These are phyloP conservation scores for Scartelaos histophorus DNA, from an alignment of 2,113 vertebrate genomes.

Conservation along the genomic window DNA sequence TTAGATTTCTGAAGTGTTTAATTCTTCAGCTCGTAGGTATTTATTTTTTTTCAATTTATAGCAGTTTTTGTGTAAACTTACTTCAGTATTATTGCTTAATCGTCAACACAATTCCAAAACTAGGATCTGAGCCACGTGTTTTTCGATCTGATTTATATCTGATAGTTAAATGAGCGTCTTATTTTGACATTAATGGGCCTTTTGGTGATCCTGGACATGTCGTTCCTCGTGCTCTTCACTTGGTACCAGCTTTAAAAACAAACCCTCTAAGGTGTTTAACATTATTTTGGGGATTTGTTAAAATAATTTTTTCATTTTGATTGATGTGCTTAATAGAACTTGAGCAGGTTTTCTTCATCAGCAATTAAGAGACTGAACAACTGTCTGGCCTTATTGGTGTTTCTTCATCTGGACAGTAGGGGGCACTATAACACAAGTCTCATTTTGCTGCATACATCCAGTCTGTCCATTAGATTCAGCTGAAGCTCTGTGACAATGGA, in stretches of 20 bases:
- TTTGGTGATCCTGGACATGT: neutral
- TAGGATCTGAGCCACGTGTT: no score
- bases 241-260: neutral
- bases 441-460: neutral
- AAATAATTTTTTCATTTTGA: neutral
- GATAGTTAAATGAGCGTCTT: no score
- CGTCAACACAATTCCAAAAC: no score
- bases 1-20: no score
- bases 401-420: constrained; percentile 25
- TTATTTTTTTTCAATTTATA: no score
- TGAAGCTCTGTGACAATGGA: neutral
- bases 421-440: constrained; percentile 58
- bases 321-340: neutral
- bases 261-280: neutral
- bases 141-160: no score
- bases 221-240: no score
- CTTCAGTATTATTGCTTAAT: no score
- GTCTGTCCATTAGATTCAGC: neutral
- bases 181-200: no score
- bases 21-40: no score
- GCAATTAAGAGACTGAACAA: neutral
- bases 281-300: no score
- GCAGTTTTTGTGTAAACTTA: no score
- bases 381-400: neutral
- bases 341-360: neutral